Evolutionary conservation across 2,113 vertebrate genomes (phyloP).

Genomic region (Paedocypris sp.): DNA sequence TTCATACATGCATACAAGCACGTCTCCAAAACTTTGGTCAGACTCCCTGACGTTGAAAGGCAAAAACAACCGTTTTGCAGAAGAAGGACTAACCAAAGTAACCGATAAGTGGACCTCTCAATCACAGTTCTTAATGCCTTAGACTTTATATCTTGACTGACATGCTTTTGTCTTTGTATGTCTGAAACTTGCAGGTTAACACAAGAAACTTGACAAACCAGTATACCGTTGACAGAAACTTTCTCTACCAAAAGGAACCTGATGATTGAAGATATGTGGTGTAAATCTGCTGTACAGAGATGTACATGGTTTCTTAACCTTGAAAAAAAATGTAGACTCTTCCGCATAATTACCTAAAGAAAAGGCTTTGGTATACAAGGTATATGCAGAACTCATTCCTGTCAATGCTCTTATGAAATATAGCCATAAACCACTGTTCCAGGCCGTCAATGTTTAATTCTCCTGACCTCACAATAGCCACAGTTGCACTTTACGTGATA

Average conservation of each 20-base stretch:
- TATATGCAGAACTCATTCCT: neutral
- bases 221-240: neutral
- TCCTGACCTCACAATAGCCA: conserved; percentile 2
- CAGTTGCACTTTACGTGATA: conserved; percentile 10
- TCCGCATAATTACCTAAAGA: too few relatives aligned
- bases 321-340: neutral
- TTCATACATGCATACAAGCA: conserved; percentile 7
- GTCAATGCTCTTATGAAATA: neutral
- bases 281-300: too few relatives aligned
- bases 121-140: neutral
- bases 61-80: neutral
- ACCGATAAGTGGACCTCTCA: conserved; percentile 13
- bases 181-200: neutral
- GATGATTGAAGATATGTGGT: too few relatives aligned
- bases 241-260: neutral
- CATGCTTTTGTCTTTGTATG: neutral
- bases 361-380: too few relatives aligned
- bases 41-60: neutral
- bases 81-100: conserved; percentile 10
- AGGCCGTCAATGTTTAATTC: too few relatives aligned
- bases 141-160: neutral
- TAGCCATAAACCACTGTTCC: too few relatives aligned
- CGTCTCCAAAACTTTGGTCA: neutral
- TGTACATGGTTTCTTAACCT: neutral
- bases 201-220: neutral